Evolutionary conservation across 2,888 invertebrate species (phyloP).

Genomic region (Nipponacmea schrenckii): DNA sequence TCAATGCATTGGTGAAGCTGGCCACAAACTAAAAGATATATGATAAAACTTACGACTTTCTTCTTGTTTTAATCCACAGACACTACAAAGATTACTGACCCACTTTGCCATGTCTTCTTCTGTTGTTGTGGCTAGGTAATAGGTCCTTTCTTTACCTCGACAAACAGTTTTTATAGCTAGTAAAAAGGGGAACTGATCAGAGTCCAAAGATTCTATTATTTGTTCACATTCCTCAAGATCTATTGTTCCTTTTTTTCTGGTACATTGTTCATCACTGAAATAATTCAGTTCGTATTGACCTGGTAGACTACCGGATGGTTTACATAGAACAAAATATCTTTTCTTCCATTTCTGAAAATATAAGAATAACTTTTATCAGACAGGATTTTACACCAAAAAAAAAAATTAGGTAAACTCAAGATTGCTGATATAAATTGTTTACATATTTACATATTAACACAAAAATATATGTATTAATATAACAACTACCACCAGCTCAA

Average conservation of each 20-base stretch:
- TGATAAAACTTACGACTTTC: constrained; percentile 45
- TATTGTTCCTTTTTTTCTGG: constrained; percentile 70
- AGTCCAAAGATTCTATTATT: constrained; percentile 72
- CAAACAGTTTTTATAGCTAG: constrained; percentile 63
- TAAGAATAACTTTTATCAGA: constrained; percentile 6
- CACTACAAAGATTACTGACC: constrained; percentile 93
- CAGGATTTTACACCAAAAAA: no score
- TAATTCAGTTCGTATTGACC: constrained; percentile 94
- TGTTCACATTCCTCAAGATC: constrained; percentile 96
- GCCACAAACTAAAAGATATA: no score
- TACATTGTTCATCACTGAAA: constrained; percentile 78
- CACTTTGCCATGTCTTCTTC: constrained; percentile 94
- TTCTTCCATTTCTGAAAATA: constrained; percentile 87
- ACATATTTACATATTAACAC: no score
- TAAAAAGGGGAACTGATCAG: constrained; percentile 56
- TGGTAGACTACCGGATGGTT: constrained; percentile 90
- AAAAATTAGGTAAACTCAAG: background rate
- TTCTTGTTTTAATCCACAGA: constrained; percentile 76
- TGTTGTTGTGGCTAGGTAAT: constrained; percentile 91
- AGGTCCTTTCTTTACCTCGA: constrained; percentile 78
- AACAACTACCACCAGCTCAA: no score
- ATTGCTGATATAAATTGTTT: background rate
- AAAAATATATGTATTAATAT: no score
- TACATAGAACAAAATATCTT: constrained; percentile 88
- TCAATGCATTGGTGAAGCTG: no score